phyloP scores from a whole-genome alignment of 2,888 invertebrate genomes.

The Plusia festucae region DNA sequence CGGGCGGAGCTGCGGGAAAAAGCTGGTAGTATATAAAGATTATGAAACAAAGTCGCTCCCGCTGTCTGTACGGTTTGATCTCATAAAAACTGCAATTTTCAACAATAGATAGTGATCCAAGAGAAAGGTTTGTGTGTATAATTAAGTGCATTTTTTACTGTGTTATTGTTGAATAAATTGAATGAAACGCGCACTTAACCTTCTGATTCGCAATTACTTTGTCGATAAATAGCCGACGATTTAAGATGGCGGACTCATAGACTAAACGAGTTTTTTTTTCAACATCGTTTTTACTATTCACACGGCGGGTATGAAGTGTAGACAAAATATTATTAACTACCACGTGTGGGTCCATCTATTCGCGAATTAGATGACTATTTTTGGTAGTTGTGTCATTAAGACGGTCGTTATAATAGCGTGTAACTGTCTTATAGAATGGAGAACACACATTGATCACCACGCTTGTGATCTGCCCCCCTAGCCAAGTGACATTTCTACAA shows the following conservation, averaged over 20 bases:
- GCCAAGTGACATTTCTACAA: no score
- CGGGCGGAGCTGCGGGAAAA: no score
- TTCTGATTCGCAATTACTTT: constrained; percentile 11
- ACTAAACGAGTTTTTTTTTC: constrained; percentile 44
- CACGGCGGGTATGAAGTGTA: constrained; percentile 28
- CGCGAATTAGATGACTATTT: constrained; percentile 20
- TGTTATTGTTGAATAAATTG: no score
- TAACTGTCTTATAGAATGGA: not conserved
- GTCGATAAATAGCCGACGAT: constrained; percentile 43
- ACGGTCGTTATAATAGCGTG: constrained; percentile 6
- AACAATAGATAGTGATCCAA: no score
- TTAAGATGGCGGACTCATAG: constrained; percentile 49
- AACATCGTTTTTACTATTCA: constrained; percentile 44
- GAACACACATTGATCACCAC: not conserved
- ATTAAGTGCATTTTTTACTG: no score
- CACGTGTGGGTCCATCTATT: constrained; percentile 18
- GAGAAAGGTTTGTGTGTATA: no score
- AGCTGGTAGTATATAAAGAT: no score
- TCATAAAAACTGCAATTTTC: no score
- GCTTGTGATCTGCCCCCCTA: constrained; percentile 1
- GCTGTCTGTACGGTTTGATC: no score
- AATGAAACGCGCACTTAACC: not conserved
- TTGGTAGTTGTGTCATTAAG: constrained; percentile 20
- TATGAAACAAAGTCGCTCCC: no score
- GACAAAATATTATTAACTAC: constrained; percentile 45